These are phyloP conservation scores for Heptascelio sp. DNA, from an alignment of 2,888 invertebrate genomes.

Conservation along the genomic window DNA sequence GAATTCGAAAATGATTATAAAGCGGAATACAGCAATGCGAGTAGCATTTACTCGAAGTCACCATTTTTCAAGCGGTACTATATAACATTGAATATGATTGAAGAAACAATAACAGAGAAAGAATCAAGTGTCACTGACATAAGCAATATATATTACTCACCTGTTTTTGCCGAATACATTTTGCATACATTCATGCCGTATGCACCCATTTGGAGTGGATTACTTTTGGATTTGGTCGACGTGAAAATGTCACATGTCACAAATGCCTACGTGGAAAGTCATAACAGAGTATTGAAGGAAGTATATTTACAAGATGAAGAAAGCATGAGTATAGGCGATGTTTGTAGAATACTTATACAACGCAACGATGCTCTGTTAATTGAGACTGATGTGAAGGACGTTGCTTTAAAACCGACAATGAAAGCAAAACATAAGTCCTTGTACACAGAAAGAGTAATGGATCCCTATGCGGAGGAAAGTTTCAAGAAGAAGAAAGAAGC, in stretches of 20 bases:
- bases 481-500: too few species aligned
- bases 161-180: slow-evolving; percentile 52
- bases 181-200: slow-evolving; percentile 59
- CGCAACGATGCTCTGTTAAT: slow-evolving; percentile 52
- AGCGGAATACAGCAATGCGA: not conserved
- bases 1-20: slow-evolving; percentile 9
- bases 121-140: not conserved
- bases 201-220: slow-evolving; percentile 44
- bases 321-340: slow-evolving; percentile 33
- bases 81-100: not conserved
- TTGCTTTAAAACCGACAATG: not conserved
- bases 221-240: slow-evolving; percentile 54
- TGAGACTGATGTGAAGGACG: not conserved
- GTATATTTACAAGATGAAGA: not conserved
- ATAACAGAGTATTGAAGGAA: slow-evolving; percentile 16
- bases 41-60: slow-evolving; percentile 47
- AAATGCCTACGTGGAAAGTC: too few species aligned
- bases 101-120: not conserved
- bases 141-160: slow-evolving; percentile 2
- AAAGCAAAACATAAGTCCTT: not conserved
- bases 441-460: not conserved
- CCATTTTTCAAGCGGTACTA: too few species aligned
- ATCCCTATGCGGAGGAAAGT: too few species aligned
- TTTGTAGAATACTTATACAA: slow-evolving; percentile 43
- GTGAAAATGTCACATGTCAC: slow-evolving; percentile 50